Conservation (phyloP, 2,113 vertebrate genomes). For the Mohoua ochrocephala region DNA sequence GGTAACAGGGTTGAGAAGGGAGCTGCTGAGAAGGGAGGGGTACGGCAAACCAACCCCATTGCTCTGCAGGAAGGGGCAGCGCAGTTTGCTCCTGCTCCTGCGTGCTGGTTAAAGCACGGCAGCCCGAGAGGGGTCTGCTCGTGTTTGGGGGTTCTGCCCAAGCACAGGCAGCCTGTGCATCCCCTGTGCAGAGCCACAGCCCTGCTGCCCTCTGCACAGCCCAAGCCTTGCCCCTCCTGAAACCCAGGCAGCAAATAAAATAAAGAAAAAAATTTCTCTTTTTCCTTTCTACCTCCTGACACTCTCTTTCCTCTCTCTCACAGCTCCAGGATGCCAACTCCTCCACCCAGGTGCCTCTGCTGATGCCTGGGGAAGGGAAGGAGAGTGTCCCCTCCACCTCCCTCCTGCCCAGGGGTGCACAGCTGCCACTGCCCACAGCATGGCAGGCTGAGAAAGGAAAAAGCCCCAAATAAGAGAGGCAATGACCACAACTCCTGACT, state of each 20-base stretch:
- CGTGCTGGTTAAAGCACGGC: not conserved
- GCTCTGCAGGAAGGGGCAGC: not conserved
- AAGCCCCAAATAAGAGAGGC: too few species aligned
- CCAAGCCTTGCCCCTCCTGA: not conserved
- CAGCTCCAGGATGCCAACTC: fast-evolving
- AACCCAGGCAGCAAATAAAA: not conserved
- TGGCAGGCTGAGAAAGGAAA: not conserved
- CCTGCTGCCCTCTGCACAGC: not conserved
- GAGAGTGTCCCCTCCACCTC: not conserved
- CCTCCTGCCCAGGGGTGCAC: not conserved
- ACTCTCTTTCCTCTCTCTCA: not conserved
- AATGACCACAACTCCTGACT: not conserved
- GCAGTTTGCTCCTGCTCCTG: not conserved
- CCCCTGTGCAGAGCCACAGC: not conserved
- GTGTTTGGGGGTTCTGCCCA: not conserved
- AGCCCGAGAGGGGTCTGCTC: fast-evolving
- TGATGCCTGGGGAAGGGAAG: not conserved
- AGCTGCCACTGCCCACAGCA: not conserved
- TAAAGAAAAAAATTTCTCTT: too few species aligned
- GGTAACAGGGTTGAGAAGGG: not conserved
- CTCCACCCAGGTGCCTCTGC: not conserved
- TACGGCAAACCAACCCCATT: not conserved
- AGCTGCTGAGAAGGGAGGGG: not conserved
- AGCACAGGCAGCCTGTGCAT: not conserved
- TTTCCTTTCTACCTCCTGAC: not conserved